A percentile compares a stretch with the other conserved stretches of the same genome.
Conservation (phyloP, 2,113 vertebrate genomes). For the Paracanthobrama guichenoti region DNA sequence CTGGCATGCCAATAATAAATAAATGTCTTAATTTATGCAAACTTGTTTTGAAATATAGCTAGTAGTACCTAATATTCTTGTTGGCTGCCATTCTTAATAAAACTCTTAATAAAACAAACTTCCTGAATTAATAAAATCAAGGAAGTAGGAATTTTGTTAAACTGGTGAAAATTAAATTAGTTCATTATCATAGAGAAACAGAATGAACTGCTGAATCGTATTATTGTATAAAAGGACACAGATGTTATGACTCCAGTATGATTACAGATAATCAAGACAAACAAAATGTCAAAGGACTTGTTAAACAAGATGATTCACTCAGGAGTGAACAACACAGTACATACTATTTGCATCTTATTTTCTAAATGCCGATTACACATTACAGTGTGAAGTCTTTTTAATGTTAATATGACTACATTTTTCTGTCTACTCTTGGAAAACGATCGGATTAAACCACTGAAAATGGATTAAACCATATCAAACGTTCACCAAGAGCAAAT, state of each 20-base stretch:
- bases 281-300: not conserved
- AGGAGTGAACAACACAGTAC: not conserved
- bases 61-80: too few species aligned
- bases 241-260: not conserved
- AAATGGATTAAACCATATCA: not conserved
- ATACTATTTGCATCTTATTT: not conserved
- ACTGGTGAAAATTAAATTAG: too few species aligned
- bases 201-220: not conserved
- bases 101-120: too few species aligned
- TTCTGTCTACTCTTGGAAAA: too few species aligned
- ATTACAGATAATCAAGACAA: not conserved
- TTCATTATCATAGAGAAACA: not conserved
- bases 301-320: slow-evolving; percentile 24
- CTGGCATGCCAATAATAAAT: too few species aligned
- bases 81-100: too few species aligned
- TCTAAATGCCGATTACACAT: not conserved
- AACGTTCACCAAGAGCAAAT: not conserved
- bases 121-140: too few species aligned
- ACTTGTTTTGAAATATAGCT: too few species aligned
- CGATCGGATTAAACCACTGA: not conserved
- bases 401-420: not conserved
- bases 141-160: too few species aligned
- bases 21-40: too few species aligned
- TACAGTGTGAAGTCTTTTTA: not conserved
- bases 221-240: not conserved